Evolutionary conservation across 2,113 vertebrate species (phyloP).

Genomic region (Callaeas wilsoni): DNA sequence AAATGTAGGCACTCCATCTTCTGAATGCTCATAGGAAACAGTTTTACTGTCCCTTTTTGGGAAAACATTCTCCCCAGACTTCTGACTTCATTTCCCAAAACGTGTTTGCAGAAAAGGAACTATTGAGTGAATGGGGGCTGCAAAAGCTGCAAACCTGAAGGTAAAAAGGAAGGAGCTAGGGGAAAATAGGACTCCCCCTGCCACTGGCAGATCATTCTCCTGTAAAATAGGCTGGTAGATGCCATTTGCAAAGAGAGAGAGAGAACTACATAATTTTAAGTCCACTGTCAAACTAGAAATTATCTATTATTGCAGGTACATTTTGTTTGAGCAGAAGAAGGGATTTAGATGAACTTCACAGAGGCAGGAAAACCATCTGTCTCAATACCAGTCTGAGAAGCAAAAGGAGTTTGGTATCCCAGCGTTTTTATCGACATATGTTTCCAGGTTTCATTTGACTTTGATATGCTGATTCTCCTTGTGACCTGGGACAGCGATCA

Average conservation of each 20-base stretch:
- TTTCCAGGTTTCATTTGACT: background rate
- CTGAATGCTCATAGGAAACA: background rate
- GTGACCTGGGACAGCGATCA: rapidly evolving
- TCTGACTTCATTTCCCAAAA: background rate
- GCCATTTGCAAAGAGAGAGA: background rate
- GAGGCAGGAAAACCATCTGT: background rate
- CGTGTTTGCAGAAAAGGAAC: background rate
- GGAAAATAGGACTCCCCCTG: background rate
- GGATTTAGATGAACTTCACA: background rate
- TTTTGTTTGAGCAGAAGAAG: background rate
- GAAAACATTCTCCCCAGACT: background rate
- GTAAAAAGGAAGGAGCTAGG: background rate
- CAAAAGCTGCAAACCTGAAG: background rate
- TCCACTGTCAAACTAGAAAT: background rate
- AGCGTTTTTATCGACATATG: background rate
- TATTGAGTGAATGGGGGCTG: background rate
- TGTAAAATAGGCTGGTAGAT: background rate
- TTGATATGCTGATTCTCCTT: background rate
- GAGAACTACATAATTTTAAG: background rate
- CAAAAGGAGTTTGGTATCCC: background rate
- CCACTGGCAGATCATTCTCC: background rate
- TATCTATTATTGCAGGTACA: background rate
- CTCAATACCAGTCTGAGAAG: background rate
- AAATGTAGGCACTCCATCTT: background rate
- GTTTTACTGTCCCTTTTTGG: background rate